Base-by-base conservation (phyloP, 2,888 invertebrate genomes). In the Phengaris arion region DNA sequence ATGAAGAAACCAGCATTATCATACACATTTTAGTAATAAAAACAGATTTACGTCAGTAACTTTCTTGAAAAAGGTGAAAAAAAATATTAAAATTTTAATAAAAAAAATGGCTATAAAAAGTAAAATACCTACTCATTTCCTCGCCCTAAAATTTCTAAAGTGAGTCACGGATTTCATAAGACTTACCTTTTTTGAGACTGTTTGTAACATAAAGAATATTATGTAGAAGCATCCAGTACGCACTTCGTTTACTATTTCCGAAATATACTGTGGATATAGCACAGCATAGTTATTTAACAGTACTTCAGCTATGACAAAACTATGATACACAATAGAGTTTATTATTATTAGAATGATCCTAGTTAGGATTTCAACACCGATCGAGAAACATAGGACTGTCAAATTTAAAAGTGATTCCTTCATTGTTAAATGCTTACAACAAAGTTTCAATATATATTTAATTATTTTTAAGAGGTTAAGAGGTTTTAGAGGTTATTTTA, bases 221-320 rank as follows among this genome's bases (percentile, higher is more conserved):
- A 87, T 78, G 54, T 77, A 74, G 0, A 81, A 77, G 9, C 85
- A 78, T 57, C 79, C 76, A 77, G 77, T 79, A 52, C 85, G 81
- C 2, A 84, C 75, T 55, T 75, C 80, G 4, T 78, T 77, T 5
- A 89, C 77, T 7, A 85, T 81, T 45, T 86, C 85, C 0, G 86
- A 84, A 74, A 93, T 82, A 80, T 86, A 87, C 35, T 89, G 88
- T 0, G 92, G 91, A 76, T 91, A 93, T 79, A 91, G 83, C 54
- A 85, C 81, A 76, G 87, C 85, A 68, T 87, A 90, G 80, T 88
- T 90, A 76, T 93, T 91, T 13, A 92, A 77, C 74, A 92, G 86
- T 80, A 93, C 86, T 85, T 93, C 93, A 8, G 84, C 86, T 9
- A 92, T 80, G 77, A 93, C 87, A 79, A 93, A 93, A 45, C 83